Evolutionary conservation across 2,113 vertebrate genomes (phyloP), one percentile per base, ranked within the genome.

Genomic region (Raja brachyura): DNA sequence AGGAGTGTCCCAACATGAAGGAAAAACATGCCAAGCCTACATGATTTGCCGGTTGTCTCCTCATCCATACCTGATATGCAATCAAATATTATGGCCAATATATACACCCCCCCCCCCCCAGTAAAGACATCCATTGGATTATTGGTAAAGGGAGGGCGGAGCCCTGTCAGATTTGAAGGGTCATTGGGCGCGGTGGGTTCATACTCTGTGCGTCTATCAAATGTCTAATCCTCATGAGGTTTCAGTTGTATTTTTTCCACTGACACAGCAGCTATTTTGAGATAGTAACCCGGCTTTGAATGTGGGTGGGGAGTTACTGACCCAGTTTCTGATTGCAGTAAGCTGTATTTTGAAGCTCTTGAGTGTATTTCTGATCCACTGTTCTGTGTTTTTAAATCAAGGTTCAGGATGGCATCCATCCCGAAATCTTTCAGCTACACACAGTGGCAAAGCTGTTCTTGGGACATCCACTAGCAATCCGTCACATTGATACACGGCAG

Each of bases 371-470:
- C 7, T 73, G 18, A 73, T 68, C 70, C 11, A 39, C 70, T 73
- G 63, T 73, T 48, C 66, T 92, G 90, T 54, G 39, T 90, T 79
- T 48, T 92, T 73, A 33, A 94, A 93, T 94, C 78, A 95, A 99
- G 98, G 96, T 98, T 70, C 96, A 97, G 94, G 94, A 54, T 7
- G 98, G 98, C 3, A 93, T 48, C 88, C 98, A 95, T 9, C 98
- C 98, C 0, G 61, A 86, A 0, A 94, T 94, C 90, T 95, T 94
- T 0, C 96, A 99, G 8, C 95, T 99, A 94, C 95, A 96, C 0
- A 96, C 96, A 0, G 93, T 98, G 22, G 96, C 96, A 25, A 70
- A 93, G 9, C 95, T 96, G 93, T 99, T 99, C 94, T 95, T 96
- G 0, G 96, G 95, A 8, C 94, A 95, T 1, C 97, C 97, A 0